Conservation (phyloP, 2,113 vertebrate genomes). For the Tragelaphus strepsiceros region DNA sequence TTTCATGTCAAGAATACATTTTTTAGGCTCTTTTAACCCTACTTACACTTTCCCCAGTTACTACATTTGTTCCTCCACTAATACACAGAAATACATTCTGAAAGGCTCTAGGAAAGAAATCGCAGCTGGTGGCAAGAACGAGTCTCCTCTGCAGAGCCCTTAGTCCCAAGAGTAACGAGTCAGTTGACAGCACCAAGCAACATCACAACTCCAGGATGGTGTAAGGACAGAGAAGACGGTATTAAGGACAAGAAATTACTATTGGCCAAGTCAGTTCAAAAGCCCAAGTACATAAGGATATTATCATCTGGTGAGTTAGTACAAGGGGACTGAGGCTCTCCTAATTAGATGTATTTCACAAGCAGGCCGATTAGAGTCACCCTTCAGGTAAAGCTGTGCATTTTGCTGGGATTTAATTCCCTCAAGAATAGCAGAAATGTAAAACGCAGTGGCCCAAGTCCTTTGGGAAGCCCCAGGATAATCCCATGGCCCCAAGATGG, state of each 20-base stretch:
- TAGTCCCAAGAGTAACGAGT: background rate
- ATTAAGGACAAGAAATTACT: background rate
- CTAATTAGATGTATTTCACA: background rate
- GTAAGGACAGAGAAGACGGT: background rate
- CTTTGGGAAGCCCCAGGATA: background rate
- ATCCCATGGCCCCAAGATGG: background rate
- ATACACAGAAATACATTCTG: background rate
- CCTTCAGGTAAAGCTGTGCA: background rate
- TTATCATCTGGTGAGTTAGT: background rate
- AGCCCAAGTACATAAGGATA: background rate
- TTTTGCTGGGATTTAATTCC: background rate
- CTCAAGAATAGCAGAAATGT: background rate
- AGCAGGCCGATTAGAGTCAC: background rate
- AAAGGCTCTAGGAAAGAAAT: background rate
- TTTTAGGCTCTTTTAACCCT: conserved; percentile 17
- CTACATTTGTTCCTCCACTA: background rate
- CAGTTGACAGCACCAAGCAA: background rate
- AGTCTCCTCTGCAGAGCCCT: background rate
- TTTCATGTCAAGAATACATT: background rate
- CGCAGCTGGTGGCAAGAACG: background rate
- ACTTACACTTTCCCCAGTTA: background rate
- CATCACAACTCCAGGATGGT: background rate
- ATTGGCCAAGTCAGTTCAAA: background rate
- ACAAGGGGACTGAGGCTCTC: background rate
- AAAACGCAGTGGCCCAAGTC: background rate